Evolutionary conservation across 1,140 invertebrate genomes (phyloP).

Genomic region (Meloidogyne exigua): DNA sequence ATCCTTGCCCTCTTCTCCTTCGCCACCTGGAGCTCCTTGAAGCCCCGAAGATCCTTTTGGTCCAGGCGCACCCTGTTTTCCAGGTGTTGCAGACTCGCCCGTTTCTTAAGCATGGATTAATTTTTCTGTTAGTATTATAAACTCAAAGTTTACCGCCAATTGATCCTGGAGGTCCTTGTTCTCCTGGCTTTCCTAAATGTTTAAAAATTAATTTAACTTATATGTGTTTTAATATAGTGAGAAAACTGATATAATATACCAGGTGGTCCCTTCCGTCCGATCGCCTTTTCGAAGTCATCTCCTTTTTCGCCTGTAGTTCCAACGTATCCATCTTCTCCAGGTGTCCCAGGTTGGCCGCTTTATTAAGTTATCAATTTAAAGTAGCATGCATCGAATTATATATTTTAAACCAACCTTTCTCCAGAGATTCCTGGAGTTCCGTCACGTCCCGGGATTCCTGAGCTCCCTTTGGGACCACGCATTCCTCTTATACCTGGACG

Average conservation of each 20-base stretch:
- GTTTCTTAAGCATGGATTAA: neutral
- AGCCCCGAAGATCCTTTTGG: slow-evolving; percentile 29
- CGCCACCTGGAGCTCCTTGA: slow-evolving; percentile 16
- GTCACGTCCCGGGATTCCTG: slow-evolving; percentile 41
- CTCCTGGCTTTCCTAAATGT: neutral
- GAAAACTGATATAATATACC: slow-evolving; percentile 7
- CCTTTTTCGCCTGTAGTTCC: slow-evolving; percentile 42
- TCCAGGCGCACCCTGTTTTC: slow-evolving; percentile 27
- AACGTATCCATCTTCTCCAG: slow-evolving; percentile 32
- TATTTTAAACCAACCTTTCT: neutral
- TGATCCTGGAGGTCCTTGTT: neutral
- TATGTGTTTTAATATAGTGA: neutral
- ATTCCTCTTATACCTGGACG: slow-evolving; percentile 43
- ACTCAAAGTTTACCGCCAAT: neutral
- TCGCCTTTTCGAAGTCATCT: slow-evolving; percentile 47
- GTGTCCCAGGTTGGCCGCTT: neutral
- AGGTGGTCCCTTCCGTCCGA: slow-evolving; percentile 38
- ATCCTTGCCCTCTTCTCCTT: slow-evolving; percentile 32
- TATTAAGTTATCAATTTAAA: neutral
- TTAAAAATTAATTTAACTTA: neutral
- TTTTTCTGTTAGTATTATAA: neutral
- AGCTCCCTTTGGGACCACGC: slow-evolving; percentile 46
- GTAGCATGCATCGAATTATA: neutral
- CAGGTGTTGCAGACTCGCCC: slow-evolving; percentile 11
- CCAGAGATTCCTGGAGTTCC: slow-evolving; percentile 26